Conservation (phyloP, 2,113 vertebrate genomes). For the Naja naja region DNA sequence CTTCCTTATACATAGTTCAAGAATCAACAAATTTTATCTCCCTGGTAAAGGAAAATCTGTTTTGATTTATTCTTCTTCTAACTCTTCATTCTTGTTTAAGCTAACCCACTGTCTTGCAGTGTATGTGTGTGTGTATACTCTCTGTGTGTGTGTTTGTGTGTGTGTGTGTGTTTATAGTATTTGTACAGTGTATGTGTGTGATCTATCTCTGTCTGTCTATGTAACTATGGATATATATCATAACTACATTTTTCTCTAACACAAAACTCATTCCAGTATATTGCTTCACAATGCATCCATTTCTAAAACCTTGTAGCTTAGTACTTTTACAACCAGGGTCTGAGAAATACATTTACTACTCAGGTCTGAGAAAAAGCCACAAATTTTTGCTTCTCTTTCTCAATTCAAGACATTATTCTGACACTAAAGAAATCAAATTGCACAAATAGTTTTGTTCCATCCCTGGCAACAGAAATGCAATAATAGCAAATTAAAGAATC, state of each 20-base stretch:
- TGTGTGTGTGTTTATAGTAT: neutral
- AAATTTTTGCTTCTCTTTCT: neutral
- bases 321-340: neutral
- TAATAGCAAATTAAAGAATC: neutral
- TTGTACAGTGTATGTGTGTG: neutral
- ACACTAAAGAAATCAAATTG: neutral
- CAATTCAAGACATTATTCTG: neutral
- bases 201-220: neutral
- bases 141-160: neutral
- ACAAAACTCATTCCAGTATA: neutral
- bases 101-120: neutral
- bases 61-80: neutral
- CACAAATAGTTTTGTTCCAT: neutral
- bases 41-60: neutral
- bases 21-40: neutral
- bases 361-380: neutral
- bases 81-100: neutral
- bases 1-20: neutral
- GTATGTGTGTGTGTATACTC: neutral
- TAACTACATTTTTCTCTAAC: neutral
- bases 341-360: neutral
- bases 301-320: neutral
- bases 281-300: neutral
- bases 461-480: neutral
- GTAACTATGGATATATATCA: neutral